Percentiles rank a stretch among this genome's conserved stretches.
Conservation (phyloP, 2,113 vertebrate genomes). For the Nibea coibor region DNA sequence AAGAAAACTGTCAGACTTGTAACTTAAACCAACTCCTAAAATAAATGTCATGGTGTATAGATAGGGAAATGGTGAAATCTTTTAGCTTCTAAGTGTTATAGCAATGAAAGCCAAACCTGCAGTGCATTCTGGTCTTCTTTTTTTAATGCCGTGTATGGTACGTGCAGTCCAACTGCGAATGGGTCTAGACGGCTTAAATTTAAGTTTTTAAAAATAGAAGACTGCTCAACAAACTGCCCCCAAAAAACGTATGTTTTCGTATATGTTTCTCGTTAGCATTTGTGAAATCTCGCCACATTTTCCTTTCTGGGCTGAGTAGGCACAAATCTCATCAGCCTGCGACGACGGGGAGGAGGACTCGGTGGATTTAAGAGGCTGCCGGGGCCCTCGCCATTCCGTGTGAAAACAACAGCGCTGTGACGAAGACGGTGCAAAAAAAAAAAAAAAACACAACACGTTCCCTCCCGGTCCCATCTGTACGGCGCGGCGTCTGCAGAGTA, state of each 20-base stretch:
- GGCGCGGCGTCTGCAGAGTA: slow-evolving; percentile 16
- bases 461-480: slow-evolving; percentile 51
- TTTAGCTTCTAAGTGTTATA: not conserved
- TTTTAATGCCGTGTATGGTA: not conserved
- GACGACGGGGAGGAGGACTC: slow-evolving; percentile 28
- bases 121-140: slow-evolving; percentile 4
- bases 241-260: slow-evolving; percentile 7
- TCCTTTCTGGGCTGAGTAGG: slow-evolving; percentile 38
- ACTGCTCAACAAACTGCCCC: not conserved
- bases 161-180: not conserved
- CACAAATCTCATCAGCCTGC: slow-evolving; percentile 55
- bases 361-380: slow-evolving; percentile 15
- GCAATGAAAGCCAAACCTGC: not conserved
- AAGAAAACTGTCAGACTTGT: not conserved
- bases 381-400: not conserved
- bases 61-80: not conserved
- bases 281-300: slow-evolving; percentile 40
- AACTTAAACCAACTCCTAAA: slow-evolving; percentile 8
- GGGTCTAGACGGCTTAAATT: slow-evolving; percentile 6
- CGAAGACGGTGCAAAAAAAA: slow-evolving; percentile 13
- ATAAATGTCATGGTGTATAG: not conserved
- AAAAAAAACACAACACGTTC: slow-evolving; percentile 1
- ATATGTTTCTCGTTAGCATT: slow-evolving; percentile 28
- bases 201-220: not conserved
- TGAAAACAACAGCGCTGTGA: slow-evolving; percentile 43